phyloP scores from a whole-genome alignment of 2,113 vertebrate genomes.

The Thomomys bottae region DNA sequence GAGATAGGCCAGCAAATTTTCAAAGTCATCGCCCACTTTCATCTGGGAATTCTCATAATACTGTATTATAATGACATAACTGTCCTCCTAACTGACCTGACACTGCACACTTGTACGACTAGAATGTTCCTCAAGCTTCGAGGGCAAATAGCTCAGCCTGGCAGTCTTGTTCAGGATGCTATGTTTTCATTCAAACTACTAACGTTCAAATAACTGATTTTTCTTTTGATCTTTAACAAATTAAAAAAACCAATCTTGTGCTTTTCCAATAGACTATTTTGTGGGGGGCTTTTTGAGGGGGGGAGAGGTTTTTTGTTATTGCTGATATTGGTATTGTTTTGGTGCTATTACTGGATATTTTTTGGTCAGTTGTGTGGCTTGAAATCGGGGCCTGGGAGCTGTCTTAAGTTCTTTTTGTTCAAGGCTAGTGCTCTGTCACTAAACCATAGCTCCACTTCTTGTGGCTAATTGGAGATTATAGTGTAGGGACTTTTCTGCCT shows the following conservation, averaged over 20 bases:
- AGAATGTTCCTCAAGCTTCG: background rate
- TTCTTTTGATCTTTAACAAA: background rate
- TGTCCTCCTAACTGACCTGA: background rate
- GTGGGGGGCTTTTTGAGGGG: background rate
- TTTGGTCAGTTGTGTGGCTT: too few species aligned
- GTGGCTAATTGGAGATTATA: too few species aligned
- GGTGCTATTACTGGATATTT: too few species aligned
- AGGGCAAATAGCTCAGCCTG: background rate
- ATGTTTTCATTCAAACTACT: background rate
- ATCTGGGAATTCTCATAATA: background rate
- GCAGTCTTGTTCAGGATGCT: background rate
- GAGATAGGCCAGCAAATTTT: background rate
- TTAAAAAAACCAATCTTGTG: background rate
- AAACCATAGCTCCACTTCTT: too few species aligned
- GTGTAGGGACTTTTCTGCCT: too few species aligned
- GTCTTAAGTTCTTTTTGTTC: too few species aligned
- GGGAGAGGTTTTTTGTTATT: too few species aligned
- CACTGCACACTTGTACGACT: background rate
- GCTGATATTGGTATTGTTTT: too few species aligned
- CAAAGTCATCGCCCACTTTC: background rate
- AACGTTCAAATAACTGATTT: conserved; percentile 20
- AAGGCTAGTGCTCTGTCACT: too few species aligned
- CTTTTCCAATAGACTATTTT: background rate
- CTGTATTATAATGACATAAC: background rate
- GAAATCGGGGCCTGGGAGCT: too few species aligned